Evolutionary conservation across 1,140 invertebrate species (phyloP), one percentile per base, ranked within the genome.

Genomic region (Saxidomus purpurata): DNA sequence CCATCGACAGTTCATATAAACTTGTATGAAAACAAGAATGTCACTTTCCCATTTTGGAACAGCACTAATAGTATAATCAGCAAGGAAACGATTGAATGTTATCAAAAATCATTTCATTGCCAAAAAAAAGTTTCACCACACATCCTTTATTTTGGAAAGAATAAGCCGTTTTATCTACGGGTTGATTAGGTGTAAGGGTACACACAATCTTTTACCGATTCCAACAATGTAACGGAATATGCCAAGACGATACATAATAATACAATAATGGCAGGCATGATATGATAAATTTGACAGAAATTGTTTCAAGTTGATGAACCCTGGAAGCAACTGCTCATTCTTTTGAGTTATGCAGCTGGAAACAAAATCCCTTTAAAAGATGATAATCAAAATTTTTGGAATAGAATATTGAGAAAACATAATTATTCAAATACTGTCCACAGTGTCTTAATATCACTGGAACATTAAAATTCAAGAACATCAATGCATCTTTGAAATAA

Each of bases 201-300:
- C 13, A 17, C 15, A 49, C 55, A 79, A 79, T 79, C 76, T 79
- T 31, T 52, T 40, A 79, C 76, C 76, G 47, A 52, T 40, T 59
- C 81, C 63, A 47, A 69, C 81, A 69, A 63, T 83, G 55, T 69
- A 43, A 83, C 43, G 59, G 38, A 40, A 83, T 83, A 36, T 49
- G 38, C 38, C 81, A 67, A 69, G 19, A 11, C 19, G 43, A 31
- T 63, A 40, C 55, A 31, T 82, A 63, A 82, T n/a, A 82, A 61
- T 63, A 82, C 61, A 63, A 34, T 82, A 63, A 82, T 82, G 52
- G 67, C 67, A 22, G 43, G 25, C 22, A 69, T 71, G 67, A 85
- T 71, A 85, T 76, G 83, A 85, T 85, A 85, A 85, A 47, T 61
- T 49, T 55, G 63, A 49, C 67, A 67, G 49, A 67, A 85, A 85